A percentile compares a stretch with the other conserved stretches of the same genome.
These are phyloP conservation scores for Ashinkailepas kermadecensis DNA, from an alignment of 2,888 invertebrate species.

Conservation along the genomic window DNA sequence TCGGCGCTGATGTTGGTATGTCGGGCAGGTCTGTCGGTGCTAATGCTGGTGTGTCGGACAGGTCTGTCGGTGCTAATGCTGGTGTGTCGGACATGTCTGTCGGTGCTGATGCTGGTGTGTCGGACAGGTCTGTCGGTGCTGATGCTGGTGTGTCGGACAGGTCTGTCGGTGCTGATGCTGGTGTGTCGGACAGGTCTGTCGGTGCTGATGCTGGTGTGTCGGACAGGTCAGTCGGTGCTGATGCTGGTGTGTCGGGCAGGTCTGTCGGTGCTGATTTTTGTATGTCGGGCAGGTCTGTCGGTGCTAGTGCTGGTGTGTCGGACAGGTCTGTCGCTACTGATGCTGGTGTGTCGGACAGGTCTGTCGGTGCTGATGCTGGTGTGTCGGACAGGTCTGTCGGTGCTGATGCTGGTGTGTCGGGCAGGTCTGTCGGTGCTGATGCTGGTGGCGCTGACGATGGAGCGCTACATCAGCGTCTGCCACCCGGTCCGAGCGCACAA, in stretches of 20 bases:
- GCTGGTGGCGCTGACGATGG: conserved; percentile 63
- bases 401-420: conserved; percentile 24
- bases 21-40: too few species aligned
- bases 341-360: neutral
- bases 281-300: conserved; percentile 54
- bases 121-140: conserved; percentile 61
- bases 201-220: neutral
- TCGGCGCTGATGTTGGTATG: conserved; percentile 57
- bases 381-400: neutral
- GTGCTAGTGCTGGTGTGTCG: conserved; percentile 59
- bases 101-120: conserved; percentile 22
- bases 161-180: too few species aligned
- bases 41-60: neutral
- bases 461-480: conserved; percentile 65
- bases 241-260: neutral
- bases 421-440: conserved; percentile 66
- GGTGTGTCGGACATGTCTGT: neutral
- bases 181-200: too few species aligned
- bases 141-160: conserved; percentile 51
- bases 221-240: neutral
- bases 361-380: neutral
- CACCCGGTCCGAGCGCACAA: conserved; percentile 61
- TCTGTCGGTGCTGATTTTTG: conserved; percentile 21
- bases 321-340: too few species aligned
- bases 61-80: neutral